A percentile compares a stretch with the other conserved stretches of the same genome.
Conservation (phyloP, 2,797 vertebrate species). For the Tenualosa thibaudeaui region DNA sequence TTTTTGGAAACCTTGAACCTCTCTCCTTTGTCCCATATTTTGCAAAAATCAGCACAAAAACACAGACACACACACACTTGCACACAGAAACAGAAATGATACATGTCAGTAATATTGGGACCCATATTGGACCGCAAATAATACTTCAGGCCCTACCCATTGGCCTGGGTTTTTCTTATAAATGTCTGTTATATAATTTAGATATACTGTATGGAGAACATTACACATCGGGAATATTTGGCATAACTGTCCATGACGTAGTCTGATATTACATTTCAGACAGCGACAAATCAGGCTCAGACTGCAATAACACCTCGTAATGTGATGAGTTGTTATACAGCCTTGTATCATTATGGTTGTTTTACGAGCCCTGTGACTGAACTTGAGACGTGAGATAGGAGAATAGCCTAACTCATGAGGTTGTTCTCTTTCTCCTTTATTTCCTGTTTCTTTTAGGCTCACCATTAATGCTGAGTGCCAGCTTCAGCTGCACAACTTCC, state of each 20-base stretch:
- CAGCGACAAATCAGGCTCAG: neutral
- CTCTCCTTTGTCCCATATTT: no score
- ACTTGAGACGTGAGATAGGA: no score
- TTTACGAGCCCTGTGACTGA: neutral
- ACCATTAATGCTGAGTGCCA: conserved; percentile 97
- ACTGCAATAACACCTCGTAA: neutral
- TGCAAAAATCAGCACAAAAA: neutral
- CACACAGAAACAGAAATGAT: neutral
- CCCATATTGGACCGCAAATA: neutral
- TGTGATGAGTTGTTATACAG: neutral
- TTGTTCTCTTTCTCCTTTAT: neutral
- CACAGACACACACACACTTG: neutral
- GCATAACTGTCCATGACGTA: neutral
- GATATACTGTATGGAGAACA: neutral
- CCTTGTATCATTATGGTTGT: neutral
- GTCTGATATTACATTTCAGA: neutral
- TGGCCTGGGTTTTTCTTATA: neutral
- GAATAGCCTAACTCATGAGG: neutral
- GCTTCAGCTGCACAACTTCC: conserved; percentile 94
- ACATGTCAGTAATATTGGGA: neutral
- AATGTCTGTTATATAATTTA: neutral
- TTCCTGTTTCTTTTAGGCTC: conserved; percentile 73
- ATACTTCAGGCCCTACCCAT: neutral
- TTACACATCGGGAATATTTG: neutral
- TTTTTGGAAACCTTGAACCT: no score